Percentiles rank a stretch among this genome's conserved stretches.
phyloP scores from a whole-genome alignment of 2,888 invertebrate species.

The Glomeris marginata region DNA sequence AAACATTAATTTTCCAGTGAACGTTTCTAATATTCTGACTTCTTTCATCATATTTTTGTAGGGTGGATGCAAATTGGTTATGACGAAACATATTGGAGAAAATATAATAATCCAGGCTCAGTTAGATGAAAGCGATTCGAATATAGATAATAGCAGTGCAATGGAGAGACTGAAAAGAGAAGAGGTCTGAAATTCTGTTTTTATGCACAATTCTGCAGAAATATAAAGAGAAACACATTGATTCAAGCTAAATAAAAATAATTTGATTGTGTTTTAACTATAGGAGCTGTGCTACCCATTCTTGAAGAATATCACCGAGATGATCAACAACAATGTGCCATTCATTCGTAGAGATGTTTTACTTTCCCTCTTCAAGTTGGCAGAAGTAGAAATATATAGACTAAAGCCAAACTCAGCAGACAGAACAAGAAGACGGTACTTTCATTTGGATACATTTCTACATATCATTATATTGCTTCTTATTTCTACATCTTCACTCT shows the following conservation, averaged over 20 bases:
- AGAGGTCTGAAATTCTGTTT: too few relatives aligned
- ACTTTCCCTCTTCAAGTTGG: conserved; percentile 8
- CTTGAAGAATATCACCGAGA: conserved; percentile 8
- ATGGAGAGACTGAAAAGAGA: conserved; percentile 10
- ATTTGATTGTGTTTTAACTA: too few relatives aligned
- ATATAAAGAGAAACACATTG: too few relatives aligned
- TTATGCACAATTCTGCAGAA: too few relatives aligned
- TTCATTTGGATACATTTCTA: too few relatives aligned
- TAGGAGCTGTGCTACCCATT: conserved; percentile 9
- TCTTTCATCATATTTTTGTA: neutral
- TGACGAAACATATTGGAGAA: conserved; percentile 7
- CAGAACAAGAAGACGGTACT: too few relatives aligned
- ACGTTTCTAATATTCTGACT: neutral
- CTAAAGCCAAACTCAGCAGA: too few relatives aligned
- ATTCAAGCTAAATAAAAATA: too few relatives aligned
- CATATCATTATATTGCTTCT: too few relatives aligned
- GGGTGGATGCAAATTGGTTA: conserved; percentile 8
- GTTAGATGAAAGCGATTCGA: conserved; percentile 10
- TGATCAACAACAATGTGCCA: conserved; percentile 9
- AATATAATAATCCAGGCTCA: conserved; percentile 13
- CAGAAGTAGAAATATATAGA: conserved; percentile 8
- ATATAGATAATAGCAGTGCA: conserved; percentile 8
- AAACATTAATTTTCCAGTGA: neutral
- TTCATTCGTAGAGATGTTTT: conserved; percentile 3
- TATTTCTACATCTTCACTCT: too few relatives aligned